Percentiles rank a stretch among this genome's conserved stretches.
These are phyloP conservation scores for Alosa alosa DNA, from an alignment of 2,113 vertebrate genomes.

Conservation along the genomic window DNA sequence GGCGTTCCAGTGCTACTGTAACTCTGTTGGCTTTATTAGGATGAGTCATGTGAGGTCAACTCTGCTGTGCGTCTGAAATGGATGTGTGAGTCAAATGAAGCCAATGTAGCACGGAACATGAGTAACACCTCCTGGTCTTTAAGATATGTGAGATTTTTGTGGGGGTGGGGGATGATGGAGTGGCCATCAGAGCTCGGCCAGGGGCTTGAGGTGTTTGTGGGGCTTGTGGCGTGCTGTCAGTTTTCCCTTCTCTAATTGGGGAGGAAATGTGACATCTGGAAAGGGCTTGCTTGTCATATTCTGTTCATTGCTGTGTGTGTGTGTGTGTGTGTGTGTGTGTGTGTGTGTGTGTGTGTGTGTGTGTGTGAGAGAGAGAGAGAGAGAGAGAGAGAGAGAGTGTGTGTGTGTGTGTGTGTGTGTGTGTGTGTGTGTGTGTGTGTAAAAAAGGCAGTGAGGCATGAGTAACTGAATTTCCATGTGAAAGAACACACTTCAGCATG, in stretches of 20 bases:
- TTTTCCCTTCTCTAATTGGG: not conserved
- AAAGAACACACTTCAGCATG: conserved; percentile 29
- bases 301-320: not conserved
- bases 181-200: no score
- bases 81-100: no score
- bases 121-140: not conserved
- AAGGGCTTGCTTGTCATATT: not conserved
- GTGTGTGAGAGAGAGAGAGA: not conserved
- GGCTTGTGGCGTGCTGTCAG: not conserved
- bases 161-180: no score
- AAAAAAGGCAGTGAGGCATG: conserved; percentile 32
- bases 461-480: conserved; percentile 42
- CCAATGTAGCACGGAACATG: not conserved
- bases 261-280: not conserved
- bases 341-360: not conserved
- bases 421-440: not conserved
- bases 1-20: not conserved
- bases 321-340: not conserved
- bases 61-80: not conserved
- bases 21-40: not conserved
- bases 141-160: not conserved
- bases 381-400: not conserved
- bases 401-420: not conserved
- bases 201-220: not conserved
- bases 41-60: not conserved